Evolutionary conservation across 2,113 vertebrate species (phyloP).

Genomic region (Dendrocopos noguchii): DNA sequence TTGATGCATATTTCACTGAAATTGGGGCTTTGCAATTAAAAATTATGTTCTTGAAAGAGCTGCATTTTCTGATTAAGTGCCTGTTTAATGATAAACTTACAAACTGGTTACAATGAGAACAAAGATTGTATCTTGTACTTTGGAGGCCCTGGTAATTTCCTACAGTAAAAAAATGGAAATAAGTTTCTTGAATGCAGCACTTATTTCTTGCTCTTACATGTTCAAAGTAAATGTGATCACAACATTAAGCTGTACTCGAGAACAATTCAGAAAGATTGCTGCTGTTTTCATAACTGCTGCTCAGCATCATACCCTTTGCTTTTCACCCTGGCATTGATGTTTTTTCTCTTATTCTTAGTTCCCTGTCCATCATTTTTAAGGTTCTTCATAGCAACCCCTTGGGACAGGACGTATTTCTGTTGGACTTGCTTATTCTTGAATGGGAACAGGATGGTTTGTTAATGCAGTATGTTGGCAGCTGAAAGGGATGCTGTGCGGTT

Average conservation of each 20-base stretch:
- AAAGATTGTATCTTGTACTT: background rate
- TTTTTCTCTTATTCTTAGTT: background rate
- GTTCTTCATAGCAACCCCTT: background rate
- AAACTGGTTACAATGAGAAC: background rate
- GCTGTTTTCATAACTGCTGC: background rate
- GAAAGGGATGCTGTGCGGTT: background rate
- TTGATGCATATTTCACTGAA: background rate
- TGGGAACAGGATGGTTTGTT: background rate
- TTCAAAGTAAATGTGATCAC: background rate
- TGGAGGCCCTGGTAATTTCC: background rate
- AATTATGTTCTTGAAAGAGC: background rate
- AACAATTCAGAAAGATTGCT: background rate
- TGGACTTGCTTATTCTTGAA: background rate
- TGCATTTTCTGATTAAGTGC: background rate
- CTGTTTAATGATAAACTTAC: background rate
- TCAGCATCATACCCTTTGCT: background rate
- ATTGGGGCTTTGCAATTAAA: background rate
- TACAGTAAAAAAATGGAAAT: background rate
- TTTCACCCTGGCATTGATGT: background rate
- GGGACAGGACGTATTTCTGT: background rate
- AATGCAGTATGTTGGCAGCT: accelerated
- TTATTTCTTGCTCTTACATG: background rate
- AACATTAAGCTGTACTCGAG: background rate
- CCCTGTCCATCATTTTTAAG: background rate
- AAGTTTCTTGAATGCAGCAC: background rate